phyloP scores from a whole-genome alignment of 2,888 invertebrate genomes.

The Prosopocoilus inquinatus region DNA sequence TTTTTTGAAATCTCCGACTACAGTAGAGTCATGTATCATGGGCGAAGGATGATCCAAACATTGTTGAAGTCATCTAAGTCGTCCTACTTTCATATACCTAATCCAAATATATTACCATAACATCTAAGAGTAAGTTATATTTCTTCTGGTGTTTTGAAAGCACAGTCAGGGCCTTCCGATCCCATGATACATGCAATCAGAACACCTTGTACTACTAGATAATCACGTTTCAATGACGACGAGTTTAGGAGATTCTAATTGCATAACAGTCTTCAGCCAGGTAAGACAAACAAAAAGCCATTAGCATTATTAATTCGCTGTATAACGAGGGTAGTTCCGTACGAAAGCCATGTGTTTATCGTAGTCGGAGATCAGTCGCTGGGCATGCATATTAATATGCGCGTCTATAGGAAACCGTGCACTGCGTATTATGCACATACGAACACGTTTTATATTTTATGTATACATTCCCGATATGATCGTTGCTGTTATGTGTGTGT shows the following conservation, averaged over 20 bases:
- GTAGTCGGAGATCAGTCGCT: conserved; percentile 27
- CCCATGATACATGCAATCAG: too few species aligned
- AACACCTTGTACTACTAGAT: background rate
- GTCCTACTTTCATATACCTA: too few species aligned
- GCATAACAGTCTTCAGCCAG: too few species aligned
- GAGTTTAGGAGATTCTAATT: background rate
- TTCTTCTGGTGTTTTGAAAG: too few species aligned
- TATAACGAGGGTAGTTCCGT: conserved; percentile 29
- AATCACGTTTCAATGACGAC: background rate
- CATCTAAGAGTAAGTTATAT: too few species aligned
- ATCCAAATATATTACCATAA: too few species aligned
- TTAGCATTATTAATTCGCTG: conserved; percentile 30
- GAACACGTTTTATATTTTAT: conserved; percentile 35
- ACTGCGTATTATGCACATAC: conserved; percentile 35
- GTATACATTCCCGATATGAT: conserved; percentile 28
- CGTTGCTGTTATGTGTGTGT: conserved; percentile 20
- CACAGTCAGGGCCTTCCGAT: too few species aligned
- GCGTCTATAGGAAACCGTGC: conserved; percentile 29
- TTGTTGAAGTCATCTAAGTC: too few species aligned
- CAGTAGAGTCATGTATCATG: too few species aligned
- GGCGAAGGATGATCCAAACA: too few species aligned
- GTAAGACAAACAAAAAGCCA: conserved; percentile 14
- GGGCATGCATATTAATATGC: conserved; percentile 32
- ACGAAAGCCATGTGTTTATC: conserved; percentile 32
- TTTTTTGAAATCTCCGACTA: too few species aligned